phyloP scores from a whole-genome alignment of 2,113 vertebrate species.

The Anolis carolinensis region DNA sequence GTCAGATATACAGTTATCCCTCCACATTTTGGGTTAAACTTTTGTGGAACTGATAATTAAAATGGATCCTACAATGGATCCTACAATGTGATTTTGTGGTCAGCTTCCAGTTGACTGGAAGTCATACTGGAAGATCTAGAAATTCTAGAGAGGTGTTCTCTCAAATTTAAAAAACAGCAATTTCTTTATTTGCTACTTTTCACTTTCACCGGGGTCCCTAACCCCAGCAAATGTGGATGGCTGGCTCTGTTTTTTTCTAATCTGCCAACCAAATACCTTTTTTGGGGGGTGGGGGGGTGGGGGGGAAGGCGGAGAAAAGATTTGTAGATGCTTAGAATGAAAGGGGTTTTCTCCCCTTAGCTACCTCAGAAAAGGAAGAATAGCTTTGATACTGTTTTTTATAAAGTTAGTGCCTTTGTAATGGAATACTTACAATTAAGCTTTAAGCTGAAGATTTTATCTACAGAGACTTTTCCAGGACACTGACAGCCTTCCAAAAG shows the following conservation, averaged over 20 bases:
- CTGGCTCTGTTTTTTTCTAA: not conserved
- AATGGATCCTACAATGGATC: too few species aligned
- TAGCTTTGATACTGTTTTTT: constrained; percentile 50
- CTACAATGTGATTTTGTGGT: too few species aligned
- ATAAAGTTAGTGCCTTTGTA: constrained; percentile 52
- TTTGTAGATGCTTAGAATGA: constrained; percentile 55
- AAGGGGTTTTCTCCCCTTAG: constrained; percentile 37
- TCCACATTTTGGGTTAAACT: too few species aligned
- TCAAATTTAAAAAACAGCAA: too few species aligned
- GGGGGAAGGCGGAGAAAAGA: constrained; percentile 37
- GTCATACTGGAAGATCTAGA: too few species aligned
- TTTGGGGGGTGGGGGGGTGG: too few species aligned
- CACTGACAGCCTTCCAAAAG: not conserved
- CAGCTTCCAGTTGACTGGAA: too few species aligned
- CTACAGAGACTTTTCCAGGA: not conserved
- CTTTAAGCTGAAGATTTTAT: not conserved
- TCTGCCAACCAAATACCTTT: constrained; percentile 46
- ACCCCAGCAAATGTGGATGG: too few species aligned
- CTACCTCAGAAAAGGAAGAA: constrained; percentile 53
- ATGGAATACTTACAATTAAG: not conserved
- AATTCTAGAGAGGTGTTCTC: too few species aligned
- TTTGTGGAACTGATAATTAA: too few species aligned
- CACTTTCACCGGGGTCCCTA: too few species aligned
- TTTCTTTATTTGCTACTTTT: too few species aligned
- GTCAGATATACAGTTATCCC: not conserved